These are phyloP conservation scores for Alcis repandata DNA, from an alignment of 2,888 invertebrate species.

Conservation along the genomic window DNA sequence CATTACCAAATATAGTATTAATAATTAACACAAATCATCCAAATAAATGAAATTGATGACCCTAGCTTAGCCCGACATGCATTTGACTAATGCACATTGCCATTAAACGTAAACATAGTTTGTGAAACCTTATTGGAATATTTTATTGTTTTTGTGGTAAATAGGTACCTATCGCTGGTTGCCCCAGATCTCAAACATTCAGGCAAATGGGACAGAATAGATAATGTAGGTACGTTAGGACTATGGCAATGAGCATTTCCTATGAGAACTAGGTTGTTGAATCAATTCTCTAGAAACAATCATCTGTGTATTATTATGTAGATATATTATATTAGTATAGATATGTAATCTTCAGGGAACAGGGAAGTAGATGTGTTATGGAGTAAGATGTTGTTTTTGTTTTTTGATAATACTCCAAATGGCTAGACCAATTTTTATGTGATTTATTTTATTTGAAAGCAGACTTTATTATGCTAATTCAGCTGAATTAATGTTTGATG, in stretches of 20 bases:
- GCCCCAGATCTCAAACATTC: conserved; percentile 60
- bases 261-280: conserved; percentile 20
- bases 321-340: too few relatives aligned
- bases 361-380: too few relatives aligned
- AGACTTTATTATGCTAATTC: too few relatives aligned
- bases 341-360: too few relatives aligned
- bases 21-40: neutral
- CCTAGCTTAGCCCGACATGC: conserved; percentile 2
- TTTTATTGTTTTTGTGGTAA: conserved; percentile 40
- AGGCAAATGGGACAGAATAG: conserved; percentile 54
- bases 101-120: neutral
- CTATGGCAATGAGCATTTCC: conserved; percentile 13
- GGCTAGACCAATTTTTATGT: too few relatives aligned
- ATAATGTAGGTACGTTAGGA: conserved; percentile 48
- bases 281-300: neutral
- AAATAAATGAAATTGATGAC: too few relatives aligned
- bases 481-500: too few relatives aligned
- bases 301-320: too few relatives aligned
- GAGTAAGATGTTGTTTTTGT: too few relatives aligned
- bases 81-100: conserved; percentile 14
- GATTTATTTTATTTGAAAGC: too few relatives aligned
- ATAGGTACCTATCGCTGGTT: conserved; percentile 45
- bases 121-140: conserved; percentile 15
- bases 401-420: too few relatives aligned
- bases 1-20: too few relatives aligned